Evolutionary conservation across 2,113 vertebrate species (phyloP), one percentile per base, ranked within the genome.

Genomic region (Ammodytes marinus): DNA sequence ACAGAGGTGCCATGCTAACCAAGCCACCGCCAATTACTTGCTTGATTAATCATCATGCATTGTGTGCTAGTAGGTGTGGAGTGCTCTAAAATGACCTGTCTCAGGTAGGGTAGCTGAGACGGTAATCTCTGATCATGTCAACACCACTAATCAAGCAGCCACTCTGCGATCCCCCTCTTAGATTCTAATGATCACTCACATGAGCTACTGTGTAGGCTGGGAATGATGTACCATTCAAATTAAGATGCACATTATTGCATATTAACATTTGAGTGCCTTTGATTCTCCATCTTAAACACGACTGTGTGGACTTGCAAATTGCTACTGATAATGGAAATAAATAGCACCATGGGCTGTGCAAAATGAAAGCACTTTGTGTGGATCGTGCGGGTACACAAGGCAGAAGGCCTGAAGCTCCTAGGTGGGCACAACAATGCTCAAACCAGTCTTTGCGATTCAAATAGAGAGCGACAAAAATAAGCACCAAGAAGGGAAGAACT

Each of bases 41-140:
- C 66, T 89, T 80, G 85, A 92, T 89, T 88, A 91, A 91, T 91
- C 82, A 78, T 82, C 67, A 64, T 77, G 68, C 47, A 69, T 59
- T 11, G 6, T 60, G 54, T 69, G 61, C 73, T 45, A 37, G 74
- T 78, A 86, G 83, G 89, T 89, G 85, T 67, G 79, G 60, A 72
- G 77, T 67, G 61, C 35, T 85, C 77, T 72, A 17, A 78, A 80
- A 72, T 53, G 58, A 80, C 84, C 17, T 5, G 40, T 74, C 12
- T 52, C 43, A 69, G 52, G 61, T 55, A 74, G 54, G 43, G 10
- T 27, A 73, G 79, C 59, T 59, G 82, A 89, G 71, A 67, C 49
- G 77, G 72, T 67, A 74, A 79, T 82, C 77, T 70, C 64, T 58
- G 54, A 77, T 71, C 63, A 71, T 68, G 74, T 67, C 80, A 91